phyloP scores from a whole-genome alignment of 2,113 vertebrate species.

The Eudorcas thomsonii region DNA sequence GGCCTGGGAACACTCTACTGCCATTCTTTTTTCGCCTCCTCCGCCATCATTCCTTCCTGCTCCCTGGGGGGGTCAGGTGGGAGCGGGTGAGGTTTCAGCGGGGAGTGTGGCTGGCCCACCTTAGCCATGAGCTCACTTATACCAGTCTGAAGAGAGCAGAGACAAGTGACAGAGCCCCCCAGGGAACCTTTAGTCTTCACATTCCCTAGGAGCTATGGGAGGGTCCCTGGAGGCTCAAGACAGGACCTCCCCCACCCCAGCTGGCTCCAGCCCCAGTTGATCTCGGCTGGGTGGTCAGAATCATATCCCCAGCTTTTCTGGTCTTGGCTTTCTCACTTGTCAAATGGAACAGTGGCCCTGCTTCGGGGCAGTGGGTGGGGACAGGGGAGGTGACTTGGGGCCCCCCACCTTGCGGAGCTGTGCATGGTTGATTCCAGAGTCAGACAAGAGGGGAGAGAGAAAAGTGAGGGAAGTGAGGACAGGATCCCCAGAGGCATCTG shows the following conservation, averaged over 20 bases:
- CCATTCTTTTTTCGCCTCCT: neutral
- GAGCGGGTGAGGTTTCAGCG: neutral
- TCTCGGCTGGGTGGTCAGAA: neutral
- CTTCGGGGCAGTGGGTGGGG: neutral
- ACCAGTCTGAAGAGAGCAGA: neutral
- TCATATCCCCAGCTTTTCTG: neutral
- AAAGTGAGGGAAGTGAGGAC: neutral
- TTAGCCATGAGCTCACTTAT: neutral
- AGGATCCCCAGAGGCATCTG: neutral
- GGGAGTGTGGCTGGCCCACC: neutral
- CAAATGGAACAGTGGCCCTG: neutral
- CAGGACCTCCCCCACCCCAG: neutral
- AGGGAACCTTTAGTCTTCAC: neutral
- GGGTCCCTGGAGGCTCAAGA: neutral
- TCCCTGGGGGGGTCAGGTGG: neutral
- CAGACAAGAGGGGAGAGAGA: neutral
- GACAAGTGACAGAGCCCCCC: neutral
- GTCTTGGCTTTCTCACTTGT: neutral
- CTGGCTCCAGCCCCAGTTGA: neutral
- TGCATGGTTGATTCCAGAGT: neutral
- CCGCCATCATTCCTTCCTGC: neutral
- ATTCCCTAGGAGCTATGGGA: neutral
- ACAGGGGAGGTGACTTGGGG: neutral
- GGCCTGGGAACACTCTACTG: neutral
- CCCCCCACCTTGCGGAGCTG: neutral